phyloP scores from a whole-genome alignment of 2,888 invertebrate genomes.

The Hypomecis atomaria region DNA sequence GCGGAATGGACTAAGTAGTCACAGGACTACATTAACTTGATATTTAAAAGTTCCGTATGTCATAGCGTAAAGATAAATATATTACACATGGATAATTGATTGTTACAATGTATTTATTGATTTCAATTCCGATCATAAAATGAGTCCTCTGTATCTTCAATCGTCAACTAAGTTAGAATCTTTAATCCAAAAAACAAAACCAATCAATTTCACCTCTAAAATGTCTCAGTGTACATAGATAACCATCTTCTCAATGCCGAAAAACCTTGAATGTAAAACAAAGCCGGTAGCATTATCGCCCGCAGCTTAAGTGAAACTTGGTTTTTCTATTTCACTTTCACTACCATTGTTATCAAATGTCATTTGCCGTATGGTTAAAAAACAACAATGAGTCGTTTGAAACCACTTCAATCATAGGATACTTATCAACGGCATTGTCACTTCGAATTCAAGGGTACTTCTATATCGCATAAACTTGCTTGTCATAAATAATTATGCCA shows the following conservation, averaged over 20 bases:
- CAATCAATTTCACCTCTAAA: no score
- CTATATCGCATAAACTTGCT: neutral
- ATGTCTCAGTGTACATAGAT: no score
- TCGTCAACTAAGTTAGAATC: no score
- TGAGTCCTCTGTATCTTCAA: no score
- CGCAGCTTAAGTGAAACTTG: conserved; percentile 23
- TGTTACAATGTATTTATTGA: no score
- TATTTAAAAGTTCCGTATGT: no score
- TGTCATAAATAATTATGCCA: neutral
- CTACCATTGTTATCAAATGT: conserved; percentile 30
- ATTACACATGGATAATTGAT: no score
- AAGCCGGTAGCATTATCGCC: conserved; percentile 1
- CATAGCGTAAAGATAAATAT: no score
- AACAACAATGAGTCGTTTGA: conserved; percentile 20
- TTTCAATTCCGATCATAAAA: no score
- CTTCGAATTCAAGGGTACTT: neutral
- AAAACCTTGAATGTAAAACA: conserved; percentile 18
- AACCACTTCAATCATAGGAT: conserved; percentile 14
- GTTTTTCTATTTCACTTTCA: conserved; percentile 28
- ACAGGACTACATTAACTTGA: no score
- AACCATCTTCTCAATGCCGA: neutral
- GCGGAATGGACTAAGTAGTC: neutral
- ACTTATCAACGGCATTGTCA: neutral
- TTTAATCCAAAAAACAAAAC: no score
- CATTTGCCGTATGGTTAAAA: conserved; percentile 19